phyloP scores from a whole-genome alignment of 2,888 invertebrate genomes.

The Sarcophaga subvicina region DNA sequence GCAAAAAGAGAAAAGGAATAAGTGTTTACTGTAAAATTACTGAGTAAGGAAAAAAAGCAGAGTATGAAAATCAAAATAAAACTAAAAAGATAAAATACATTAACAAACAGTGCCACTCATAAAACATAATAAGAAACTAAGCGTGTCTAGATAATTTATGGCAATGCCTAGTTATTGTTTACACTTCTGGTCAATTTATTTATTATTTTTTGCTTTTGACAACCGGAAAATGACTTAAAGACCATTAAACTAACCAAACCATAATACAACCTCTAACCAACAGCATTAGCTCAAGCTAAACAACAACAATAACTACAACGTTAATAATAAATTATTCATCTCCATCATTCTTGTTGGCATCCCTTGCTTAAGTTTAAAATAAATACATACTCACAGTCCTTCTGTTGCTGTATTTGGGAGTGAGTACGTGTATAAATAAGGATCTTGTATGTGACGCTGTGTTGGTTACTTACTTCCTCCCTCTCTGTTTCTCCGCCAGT shows the following conservation, averaged over 20 bases:
- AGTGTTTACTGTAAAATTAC: not conserved
- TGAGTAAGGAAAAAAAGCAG: not conserved
- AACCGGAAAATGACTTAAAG: constrained; percentile 37
- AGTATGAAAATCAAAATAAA: not conserved
- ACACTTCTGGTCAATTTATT: constrained; percentile 7
- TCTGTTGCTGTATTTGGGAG: not conserved
- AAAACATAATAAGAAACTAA: not conserved
- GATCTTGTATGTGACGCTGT: not conserved
- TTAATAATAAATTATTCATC: not conserved
- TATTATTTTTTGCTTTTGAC: not conserved
- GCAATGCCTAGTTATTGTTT: not conserved
- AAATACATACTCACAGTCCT: not conserved
- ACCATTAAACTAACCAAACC: constrained; percentile 1
- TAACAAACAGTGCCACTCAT: not conserved
- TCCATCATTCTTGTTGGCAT: constrained; percentile 15
- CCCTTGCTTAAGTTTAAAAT: constrained; percentile 10
- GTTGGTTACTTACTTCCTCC: constrained; percentile 11
- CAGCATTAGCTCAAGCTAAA: not conserved
- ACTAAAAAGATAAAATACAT: constrained; percentile 11
- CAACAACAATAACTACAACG: not conserved
- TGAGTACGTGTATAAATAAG: too few species aligned
- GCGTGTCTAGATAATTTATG: not conserved
- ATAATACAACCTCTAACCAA: not conserved
- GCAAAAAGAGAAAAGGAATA: not conserved
- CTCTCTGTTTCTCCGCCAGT: constrained; percentile 11